Percentiles rank a stretch among this genome's conserved stretches.
These are phyloP conservation scores for Enteromius trimaculatus DNA, from an alignment of 2,797 vertebrate species.

Conservation along the genomic window DNA sequence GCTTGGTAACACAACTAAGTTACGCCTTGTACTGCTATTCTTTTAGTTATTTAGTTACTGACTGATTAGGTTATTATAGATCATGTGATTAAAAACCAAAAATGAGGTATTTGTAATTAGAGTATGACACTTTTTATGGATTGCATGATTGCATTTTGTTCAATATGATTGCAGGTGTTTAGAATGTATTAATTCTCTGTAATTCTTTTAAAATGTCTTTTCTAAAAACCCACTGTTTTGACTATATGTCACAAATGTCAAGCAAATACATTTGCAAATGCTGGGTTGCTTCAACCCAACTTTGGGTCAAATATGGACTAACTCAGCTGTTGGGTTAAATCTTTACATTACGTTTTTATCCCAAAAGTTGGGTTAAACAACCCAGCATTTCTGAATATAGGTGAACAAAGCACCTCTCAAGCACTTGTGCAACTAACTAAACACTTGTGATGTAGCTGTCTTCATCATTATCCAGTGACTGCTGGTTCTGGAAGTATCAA, in stretches of 20 bases:
- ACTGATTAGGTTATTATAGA: background rate
- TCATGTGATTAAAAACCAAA: background rate
- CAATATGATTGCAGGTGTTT: background rate
- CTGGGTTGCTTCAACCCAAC: too few relatives aligned
- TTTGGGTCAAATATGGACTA: too few relatives aligned
- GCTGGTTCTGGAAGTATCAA: background rate
- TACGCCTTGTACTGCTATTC: background rate
- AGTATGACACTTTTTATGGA: background rate
- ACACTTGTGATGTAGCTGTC: background rate
- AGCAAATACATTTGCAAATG: background rate
- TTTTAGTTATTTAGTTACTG: background rate
- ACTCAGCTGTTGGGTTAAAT: too few relatives aligned
- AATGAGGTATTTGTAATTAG: background rate
- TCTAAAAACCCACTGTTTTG: background rate
- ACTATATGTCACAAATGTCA: background rate
- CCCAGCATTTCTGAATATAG: background rate
- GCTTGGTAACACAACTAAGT: background rate
- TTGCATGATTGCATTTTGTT: background rate
- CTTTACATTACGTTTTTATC: too few relatives aligned
- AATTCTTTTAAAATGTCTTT: background rate
- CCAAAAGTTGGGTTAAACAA: too few relatives aligned
- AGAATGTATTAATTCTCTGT: background rate
- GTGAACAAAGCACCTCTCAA: background rate
- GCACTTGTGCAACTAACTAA: background rate
- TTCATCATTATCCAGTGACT: background rate